These are phyloP conservation scores for Thalpophila matura DNA, from an alignment of 2,888 invertebrate genomes.

Conservation along the genomic window DNA sequence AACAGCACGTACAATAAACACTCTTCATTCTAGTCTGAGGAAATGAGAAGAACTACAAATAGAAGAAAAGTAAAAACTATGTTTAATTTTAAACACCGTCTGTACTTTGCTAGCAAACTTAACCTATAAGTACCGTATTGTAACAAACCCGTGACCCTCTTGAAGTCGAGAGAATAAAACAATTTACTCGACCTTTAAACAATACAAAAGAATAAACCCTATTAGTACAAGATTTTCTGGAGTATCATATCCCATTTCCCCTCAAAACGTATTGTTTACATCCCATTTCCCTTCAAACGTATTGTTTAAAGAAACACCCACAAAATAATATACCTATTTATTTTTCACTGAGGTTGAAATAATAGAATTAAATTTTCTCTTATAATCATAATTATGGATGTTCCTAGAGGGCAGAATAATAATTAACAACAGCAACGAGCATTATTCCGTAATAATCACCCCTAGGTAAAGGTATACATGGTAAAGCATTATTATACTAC, in stretches of 20 bases:
- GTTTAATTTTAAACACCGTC: too few species aligned
- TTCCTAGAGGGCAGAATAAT: conserved; percentile 31
- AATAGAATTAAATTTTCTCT: conserved; percentile 34
- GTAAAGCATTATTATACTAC: conserved; percentile 15
- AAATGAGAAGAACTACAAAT: conserved; percentile 19
- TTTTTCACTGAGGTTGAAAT: conserved; percentile 28
- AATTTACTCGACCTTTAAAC: too few species aligned
- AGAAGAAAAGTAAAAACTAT: conserved; percentile 13
- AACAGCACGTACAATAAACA: conserved; percentile 26
- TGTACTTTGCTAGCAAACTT: background rate
- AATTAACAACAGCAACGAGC: conserved; percentile 30
- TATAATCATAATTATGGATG: conserved; percentile 42
- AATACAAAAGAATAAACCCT: background rate
- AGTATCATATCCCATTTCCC: background rate
- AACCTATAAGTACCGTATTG: background rate
- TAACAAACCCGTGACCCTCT: too few species aligned
- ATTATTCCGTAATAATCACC: conserved; percentile 37
- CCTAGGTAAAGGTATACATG: conserved; percentile 18
- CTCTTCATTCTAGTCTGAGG: conserved; percentile 1
- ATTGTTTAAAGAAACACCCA: conserved; percentile 19
- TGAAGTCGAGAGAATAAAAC: too few species aligned
- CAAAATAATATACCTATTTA: conserved; percentile 26
- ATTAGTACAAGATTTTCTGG: background rate
- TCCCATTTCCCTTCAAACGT: background rate
- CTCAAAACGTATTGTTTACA: conserved; percentile 4